Evolutionary conservation across 2,113 vertebrate species (phyloP), one percentile per base, ranked within the genome.

Genomic region (Xenopus laevis): DNA sequence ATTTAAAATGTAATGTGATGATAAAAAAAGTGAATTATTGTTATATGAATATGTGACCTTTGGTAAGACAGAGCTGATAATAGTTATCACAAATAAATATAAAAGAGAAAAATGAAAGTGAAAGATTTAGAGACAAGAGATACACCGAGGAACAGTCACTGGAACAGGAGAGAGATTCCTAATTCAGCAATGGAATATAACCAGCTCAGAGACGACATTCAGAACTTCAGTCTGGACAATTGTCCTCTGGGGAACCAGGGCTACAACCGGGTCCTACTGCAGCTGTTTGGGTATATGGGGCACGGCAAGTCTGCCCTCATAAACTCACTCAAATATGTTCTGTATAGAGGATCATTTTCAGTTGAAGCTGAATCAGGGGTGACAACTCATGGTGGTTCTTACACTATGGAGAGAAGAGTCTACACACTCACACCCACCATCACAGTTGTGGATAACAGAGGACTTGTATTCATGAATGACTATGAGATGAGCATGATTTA

Each of bases 301-400:
- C 20, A 67, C 1, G 72, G 72, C 4, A 74, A 68, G 17, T 74
- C 72, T 9, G 23, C 72, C 7, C 66, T 74, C 65, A 74, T 74
- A 4, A 74, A 74, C 67, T 69, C 67, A 21, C 55, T 50, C 27
- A 57, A 40, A 21, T 69, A 17, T 18, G 72, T 74, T 64, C 27
- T 65, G 53, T 21, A 61, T 2, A 55, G 11, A 12, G 47, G 47
- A 2, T 9, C 1, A 1, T 50, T 13, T 50, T 9, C 10, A 16
- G 5, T 50, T 1, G 5, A 50, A 3, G 47, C 47, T 5, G 10
- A 50, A 3, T 40, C 33, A 4, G 23, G 23, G 23, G 4, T 27
- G 1, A 27, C 23, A 27, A 4, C 4, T 4, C 1, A 40, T 6
- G 3, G 6, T 40, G 33, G 33, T 9, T 9, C 33, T 40, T 4